A percentile compares a stretch with the other conserved stretches of the same genome.
phyloP scores from a whole-genome alignment of 1,140 invertebrate species.

The Diachasma alloeum region DNA sequence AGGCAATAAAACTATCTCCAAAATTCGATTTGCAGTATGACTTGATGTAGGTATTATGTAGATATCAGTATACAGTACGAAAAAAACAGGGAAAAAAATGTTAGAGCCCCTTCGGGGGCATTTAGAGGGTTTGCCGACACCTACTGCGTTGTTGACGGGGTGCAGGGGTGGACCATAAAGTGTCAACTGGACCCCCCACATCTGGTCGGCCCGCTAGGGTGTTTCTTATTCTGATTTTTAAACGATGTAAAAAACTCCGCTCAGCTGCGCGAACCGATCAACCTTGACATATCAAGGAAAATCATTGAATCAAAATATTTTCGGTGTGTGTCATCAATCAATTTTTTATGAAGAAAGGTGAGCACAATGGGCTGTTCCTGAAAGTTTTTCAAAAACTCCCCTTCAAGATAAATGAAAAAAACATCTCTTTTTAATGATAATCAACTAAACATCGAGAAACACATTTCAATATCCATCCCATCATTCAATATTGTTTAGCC shows the following conservation, averaged over 20 bases:
- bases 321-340: neutral
- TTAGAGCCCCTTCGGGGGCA: constrained; percentile 33
- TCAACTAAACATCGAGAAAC: too few relatives aligned
- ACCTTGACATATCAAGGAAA: neutral
- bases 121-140: constrained; percentile 38
- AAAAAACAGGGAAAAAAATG: constrained; percentile 22
- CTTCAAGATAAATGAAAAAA: neutral
- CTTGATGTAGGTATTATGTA: constrained; percentile 18
- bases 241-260: neutral
- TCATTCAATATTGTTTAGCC: neutral
- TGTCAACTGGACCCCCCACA: constrained; percentile 31
- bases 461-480: neutral
- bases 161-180: constrained; percentile 20
- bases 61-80: constrained; percentile 18
- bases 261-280: neutral
- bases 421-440: too few relatives aligned
- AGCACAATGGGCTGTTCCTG: neutral
- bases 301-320: neutral
- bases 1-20: too few relatives aligned
- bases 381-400: neutral
- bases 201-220: constrained; percentile 22
- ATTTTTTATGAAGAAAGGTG: neutral
- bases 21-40: constrained; percentile 14
- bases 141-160: constrained; percentile 36
- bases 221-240: constrained; percentile 10